Evolutionary conservation across 2,113 vertebrate genomes (phyloP), one percentile per base, ranked within the genome.

Genomic region (Xiphorhynchus elegans): DNA sequence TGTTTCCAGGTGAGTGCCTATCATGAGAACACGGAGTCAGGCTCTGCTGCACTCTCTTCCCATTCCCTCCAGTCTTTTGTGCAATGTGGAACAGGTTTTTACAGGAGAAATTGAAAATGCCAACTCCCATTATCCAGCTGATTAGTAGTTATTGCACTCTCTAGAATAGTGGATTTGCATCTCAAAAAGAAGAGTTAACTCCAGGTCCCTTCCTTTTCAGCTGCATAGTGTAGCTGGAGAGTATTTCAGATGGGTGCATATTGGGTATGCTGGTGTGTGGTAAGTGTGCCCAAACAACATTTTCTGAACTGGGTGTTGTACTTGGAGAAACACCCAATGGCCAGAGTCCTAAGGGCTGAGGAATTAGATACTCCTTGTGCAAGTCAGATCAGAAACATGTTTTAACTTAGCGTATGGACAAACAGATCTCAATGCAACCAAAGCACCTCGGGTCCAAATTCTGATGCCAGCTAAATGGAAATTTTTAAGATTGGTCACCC

Each of bases 91-190:
- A 86, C 87, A 90, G 90, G 69, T 87, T 95, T 96, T 93, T 96
- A 92, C 83, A 84, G 89, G 64, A 96, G 89, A 96, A 95, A 97
- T 89, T 95, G 93, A 95, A 96, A 96, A 93, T 95, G 95, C 91
- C 94, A 96, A 8, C 91, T 95, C 73, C 29, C 47, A 92, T 96
- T 97, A 97, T 52, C 68, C 59, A 87, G 40, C 47, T 92, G 89
- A 97, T 97, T 90, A 95, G 96, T 83, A 93, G 88, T 95, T 95
- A 96, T 49, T 90, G 52, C 91, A 89, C 89, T 92, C 76, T 63
- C 42, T 81, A 88, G 88, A 90, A 92, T 31, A 89, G 83, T 78
- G 76, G 47, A 86, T 95, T 84, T 92, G 83, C 83, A 92, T 96
- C 69, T 95, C 76, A 84, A 88, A 90, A 88, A 86, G 66, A 85